Base-by-base conservation (phyloP, 2,888 invertebrate genomes). In the Sialis fuliginosa region DNA sequence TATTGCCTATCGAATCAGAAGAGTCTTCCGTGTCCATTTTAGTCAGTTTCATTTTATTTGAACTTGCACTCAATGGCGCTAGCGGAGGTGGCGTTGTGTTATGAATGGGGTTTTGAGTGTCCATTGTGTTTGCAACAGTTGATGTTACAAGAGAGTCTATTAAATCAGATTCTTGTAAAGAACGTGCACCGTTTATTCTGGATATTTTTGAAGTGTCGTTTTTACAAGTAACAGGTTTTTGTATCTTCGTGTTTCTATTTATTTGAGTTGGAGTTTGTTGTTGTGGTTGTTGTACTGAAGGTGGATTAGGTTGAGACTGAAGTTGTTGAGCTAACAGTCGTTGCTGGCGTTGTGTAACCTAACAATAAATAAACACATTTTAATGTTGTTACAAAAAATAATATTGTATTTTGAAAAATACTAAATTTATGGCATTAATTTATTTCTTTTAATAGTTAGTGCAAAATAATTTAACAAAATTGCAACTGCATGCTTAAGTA, bases 331-430 rank as follows among this genome's bases (percentile, higher is more conserved):
- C 67, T 42, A 74, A 59, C 48, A 76, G 70, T 53, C 72, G 67
- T 56, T 75, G 70, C 56, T 74, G 73, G 55, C 81, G 71, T 55
- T 81, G 81, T 1, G 75, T 76, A 49, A 79, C 78, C 79, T 79
- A 57, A 33, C 50, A 33, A 33, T 13, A n/a, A 12, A 43, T 22
- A 2, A 22, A 22, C 22, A 22, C 22, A 22, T 22, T 22, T 22
- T 22, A 22, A 22, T 22, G 22, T 22, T 22, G 22, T 2, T 22
- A 22, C 22, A 22, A 22, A 22, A 22, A 4, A 22, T 22, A 22
- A 2, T 22, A 22, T 4, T 22, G 22, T 22, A 22, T 22, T 22
- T 22, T 22, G 22, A 22, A 22, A 22, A 22, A 4, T 22, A 22
- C 22, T 22, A 22, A 22, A 22, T 22, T 2, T 22, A 22, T 4